Evolutionary conservation across 2,888 invertebrate genomes (phyloP), one percentile per base, ranked within the genome.

Genomic region (Agonopterix subpropinquella): DNA sequence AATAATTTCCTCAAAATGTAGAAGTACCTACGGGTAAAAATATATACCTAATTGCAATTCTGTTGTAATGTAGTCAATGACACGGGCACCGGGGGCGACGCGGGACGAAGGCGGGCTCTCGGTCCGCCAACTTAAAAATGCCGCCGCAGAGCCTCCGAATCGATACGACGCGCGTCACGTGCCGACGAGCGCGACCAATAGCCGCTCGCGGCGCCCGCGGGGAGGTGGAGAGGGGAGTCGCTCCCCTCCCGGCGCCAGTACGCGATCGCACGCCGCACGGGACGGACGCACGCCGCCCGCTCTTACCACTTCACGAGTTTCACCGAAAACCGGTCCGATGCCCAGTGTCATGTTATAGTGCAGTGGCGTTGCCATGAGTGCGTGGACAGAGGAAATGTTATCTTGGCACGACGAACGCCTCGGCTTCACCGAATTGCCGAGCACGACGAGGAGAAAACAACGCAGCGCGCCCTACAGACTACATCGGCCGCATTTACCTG

Each of bases 61-160:
- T 45, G 37, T 1, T 2, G 13, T 10, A 8, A 15, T 5, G 5
- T 78, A 62, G 44, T 83, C 72, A 78, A 52, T 66, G 55, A 13
- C 49, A 65, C 72, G 73, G 77, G 69, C 76, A 67, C 28, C 62
- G 73, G 69, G 75, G 70, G 71, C 69, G 64, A 79, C 68, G 83
- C 80, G 86, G 84, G 84, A 65, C 70, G 79, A 67, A 76, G 84
- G 84, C 82, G 84, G 84, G 74, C 77, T 78, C 80, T 82, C 82
- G 68, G 79, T 67, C 78, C 80, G 83, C 80, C 84, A 92, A 92
- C 91, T 93, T 93, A 92, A 93, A 93, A 93, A 93, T 93, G 92
- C 92, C 92, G 92, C 92, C 92, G 92, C 92, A 89, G 90, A 90
- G 91, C 90, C 90, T 91, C 91, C 92, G 92, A 93, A 93, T 93